These are phyloP conservation scores for Sesia bembeciformis DNA, from an alignment of 2,888 invertebrate genomes.

Conservation along the genomic window DNA sequence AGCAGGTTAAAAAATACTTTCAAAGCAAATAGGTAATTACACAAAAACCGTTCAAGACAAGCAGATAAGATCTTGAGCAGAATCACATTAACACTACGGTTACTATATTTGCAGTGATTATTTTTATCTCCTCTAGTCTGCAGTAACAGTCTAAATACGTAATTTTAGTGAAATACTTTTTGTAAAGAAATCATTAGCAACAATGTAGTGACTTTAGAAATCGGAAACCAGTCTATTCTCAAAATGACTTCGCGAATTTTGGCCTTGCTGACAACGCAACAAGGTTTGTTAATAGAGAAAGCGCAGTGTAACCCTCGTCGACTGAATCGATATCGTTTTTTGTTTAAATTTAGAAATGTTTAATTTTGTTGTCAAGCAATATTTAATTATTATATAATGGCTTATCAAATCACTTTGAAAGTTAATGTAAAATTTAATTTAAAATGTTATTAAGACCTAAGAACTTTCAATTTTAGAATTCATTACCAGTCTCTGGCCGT, in stretches of 20 bases:
- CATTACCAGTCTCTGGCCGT: not conserved
- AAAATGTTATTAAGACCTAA: not conserved
- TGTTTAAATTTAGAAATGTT: not conserved
- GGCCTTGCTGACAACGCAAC: conserved; percentile 2
- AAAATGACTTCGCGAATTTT: conserved; percentile 3
- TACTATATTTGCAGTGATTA: too few relatives aligned
- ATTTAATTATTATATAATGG: not conserved
- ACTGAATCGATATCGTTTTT: not conserved
- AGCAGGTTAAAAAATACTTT: too few relatives aligned
- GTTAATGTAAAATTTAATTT: not conserved
- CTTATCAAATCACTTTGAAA: not conserved
- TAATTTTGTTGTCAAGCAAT: conserved; percentile 3
- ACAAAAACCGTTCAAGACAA: too few relatives aligned
- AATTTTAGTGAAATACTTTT: too few relatives aligned
- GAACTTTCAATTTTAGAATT: not conserved
- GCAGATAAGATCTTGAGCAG: too few relatives aligned
- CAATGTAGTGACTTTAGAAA: too few relatives aligned
- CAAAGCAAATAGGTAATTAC: too few relatives aligned
- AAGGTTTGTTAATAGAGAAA: conserved; percentile 5
- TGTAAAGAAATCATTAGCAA: too few relatives aligned
- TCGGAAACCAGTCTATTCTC: not conserved
- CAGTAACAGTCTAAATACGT: too few relatives aligned
- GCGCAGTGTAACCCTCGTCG: not conserved
- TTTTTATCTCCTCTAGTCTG: too few relatives aligned
- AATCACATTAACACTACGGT: too few relatives aligned